phyloP scores from a whole-genome alignment of 2,888 invertebrate genomes.

The Drosophila antonietae region DNA sequence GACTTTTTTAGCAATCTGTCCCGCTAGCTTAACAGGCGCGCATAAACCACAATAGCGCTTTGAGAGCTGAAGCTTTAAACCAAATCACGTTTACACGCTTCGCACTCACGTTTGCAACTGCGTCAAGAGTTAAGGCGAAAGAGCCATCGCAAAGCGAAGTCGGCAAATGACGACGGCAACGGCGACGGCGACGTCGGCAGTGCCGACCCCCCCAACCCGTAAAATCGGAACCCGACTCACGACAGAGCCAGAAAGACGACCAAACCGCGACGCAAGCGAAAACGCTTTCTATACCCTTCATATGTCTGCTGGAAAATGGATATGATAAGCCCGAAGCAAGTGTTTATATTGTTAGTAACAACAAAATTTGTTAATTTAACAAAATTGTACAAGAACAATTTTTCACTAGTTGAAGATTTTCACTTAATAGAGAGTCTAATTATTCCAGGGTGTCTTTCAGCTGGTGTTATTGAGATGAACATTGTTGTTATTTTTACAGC shows the following conservation, averaged over 20 bases:
- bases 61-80: conserved; percentile 54
- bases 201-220: conserved; percentile 30
- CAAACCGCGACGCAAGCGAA: conserved; percentile 66
- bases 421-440: neutral
- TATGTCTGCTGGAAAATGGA: neutral
- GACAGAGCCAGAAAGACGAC: conserved; percentile 48
- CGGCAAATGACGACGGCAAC: conserved; percentile 25
- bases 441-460: conserved; percentile 4
- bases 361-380: neutral
- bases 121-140: conserved; percentile 59
- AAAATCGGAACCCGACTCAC: conserved; percentile 30
- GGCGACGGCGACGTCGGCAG: conserved; percentile 25
- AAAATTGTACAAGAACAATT: no score
- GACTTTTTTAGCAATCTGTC: conserved; percentile 22
- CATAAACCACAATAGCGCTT: conserved; percentile 20
- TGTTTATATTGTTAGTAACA: neutral
- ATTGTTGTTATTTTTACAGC: conserved; percentile 59
- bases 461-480: neutral
- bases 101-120: conserved; percentile 81
- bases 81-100: conserved; percentile 82
- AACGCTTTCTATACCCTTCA: conserved; percentile 60
- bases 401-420: neutral
- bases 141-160: conserved; percentile 33
- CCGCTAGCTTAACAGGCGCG: conserved; percentile 21
- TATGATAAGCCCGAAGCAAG: neutral